These are phyloP conservation scores for Podabrus alpinus DNA, from an alignment of 2,888 invertebrate genomes.

Conservation along the genomic window DNA sequence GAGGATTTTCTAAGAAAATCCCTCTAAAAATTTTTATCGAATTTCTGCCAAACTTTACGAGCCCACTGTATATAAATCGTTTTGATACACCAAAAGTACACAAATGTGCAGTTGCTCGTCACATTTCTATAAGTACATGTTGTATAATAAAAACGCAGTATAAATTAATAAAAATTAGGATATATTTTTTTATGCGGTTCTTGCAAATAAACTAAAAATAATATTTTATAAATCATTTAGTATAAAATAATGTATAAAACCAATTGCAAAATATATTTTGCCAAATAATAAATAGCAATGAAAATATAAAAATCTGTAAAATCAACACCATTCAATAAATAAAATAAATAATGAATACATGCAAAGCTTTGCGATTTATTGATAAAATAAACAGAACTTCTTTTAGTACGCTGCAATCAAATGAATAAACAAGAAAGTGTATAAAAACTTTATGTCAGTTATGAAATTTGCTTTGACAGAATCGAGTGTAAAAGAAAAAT, in stretches of 20 bases:
- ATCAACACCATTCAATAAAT: slow-evolving; percentile 33
- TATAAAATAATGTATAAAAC: neutral
- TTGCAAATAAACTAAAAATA: neutral
- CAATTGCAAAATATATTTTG: neutral
- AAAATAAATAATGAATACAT: slow-evolving; percentile 31
- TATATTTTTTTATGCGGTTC: too few species aligned
- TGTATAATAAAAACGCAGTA: too few species aligned
- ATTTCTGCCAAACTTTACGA: too few species aligned
- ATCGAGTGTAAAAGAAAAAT: slow-evolving; percentile 15
- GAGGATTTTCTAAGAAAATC: too few species aligned
- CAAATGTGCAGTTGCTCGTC: too few species aligned
- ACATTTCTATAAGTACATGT: too few species aligned
- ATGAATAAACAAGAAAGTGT: slow-evolving; percentile 30
- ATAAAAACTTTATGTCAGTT: slow-evolving; percentile 21
- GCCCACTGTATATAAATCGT: too few species aligned
- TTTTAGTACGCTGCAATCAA: slow-evolving; percentile 26
- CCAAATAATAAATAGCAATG: neutral
- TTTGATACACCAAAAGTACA: too few species aligned
- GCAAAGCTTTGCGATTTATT: slow-evolving; percentile 34
- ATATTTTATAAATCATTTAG: neutral
- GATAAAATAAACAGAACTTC: slow-evolving; percentile 36
- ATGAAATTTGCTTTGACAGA: slow-evolving; percentile 14
- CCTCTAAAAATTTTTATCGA: too few species aligned
- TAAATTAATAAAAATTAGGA: too few species aligned
- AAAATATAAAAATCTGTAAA: slow-evolving; percentile 25